Percentiles rank a stretch among this genome's conserved stretches.
Evolutionary conservation across 2,113 vertebrate genomes (phyloP).

Genomic region (Rattus norvegicus): DNA sequence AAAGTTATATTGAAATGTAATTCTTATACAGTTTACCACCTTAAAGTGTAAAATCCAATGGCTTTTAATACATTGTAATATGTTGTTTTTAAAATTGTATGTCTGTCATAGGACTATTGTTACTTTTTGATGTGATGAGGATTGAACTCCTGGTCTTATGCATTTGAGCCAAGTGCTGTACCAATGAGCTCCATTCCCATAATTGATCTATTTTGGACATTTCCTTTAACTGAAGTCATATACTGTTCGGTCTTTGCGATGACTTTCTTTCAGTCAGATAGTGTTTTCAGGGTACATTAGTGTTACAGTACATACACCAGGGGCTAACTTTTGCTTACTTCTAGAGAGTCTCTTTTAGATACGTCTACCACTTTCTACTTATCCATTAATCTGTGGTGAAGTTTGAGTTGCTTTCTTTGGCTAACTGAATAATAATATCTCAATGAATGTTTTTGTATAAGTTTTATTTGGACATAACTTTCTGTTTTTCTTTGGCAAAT

Average conservation of each 20-base stretch:
- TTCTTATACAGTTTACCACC: background rate
- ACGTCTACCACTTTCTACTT: background rate
- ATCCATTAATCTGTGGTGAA: background rate
- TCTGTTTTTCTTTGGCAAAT: background rate
- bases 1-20: background rate
- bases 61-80: background rate
- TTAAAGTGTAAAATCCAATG: background rate
- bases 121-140: background rate
- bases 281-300: background rate
- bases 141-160: background rate
- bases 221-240: background rate
- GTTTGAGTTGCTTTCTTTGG: slow-evolving; percentile 17
- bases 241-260: background rate
- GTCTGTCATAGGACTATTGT: background rate
- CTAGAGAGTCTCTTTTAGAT: background rate
- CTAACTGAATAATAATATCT: background rate
- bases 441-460: background rate
- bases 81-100: background rate
- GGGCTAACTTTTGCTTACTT: background rate
- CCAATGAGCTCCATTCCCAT: background rate
- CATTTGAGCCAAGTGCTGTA: background rate
- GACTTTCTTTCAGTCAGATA: background rate
- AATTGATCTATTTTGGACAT: background rate
- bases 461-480: background rate
- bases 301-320: background rate